phyloP scores from a whole-genome alignment of 2,888 invertebrate species.

The Rhamnusium bicolor region DNA sequence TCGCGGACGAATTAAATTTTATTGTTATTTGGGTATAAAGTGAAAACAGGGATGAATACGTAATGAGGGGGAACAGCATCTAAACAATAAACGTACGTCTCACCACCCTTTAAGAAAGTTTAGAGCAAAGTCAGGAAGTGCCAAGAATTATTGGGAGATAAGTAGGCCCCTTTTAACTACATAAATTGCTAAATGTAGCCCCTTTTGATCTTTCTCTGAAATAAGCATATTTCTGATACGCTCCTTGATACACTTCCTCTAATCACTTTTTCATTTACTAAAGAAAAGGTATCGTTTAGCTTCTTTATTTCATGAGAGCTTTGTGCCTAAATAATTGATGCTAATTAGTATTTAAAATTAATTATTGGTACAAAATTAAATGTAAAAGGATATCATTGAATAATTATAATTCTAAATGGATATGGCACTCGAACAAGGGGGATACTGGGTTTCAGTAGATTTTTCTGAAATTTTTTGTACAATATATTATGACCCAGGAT shows the following conservation, averaged over 20 bases:
- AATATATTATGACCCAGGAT: no score
- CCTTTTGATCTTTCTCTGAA: conserved; percentile 22
- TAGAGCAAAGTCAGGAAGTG: conserved; percentile 13
- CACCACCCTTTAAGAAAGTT: conserved; percentile 20
- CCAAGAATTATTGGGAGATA: conserved; percentile 27
- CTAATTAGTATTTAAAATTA: no score
- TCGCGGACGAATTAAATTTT: conserved; percentile 27
- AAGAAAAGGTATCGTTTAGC: not conserved
- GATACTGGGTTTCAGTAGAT: no score
- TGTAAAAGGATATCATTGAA: no score
- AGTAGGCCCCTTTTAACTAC: conserved; percentile 23
- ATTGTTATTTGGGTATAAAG: conserved; percentile 23
- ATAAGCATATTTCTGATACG: conserved; percentile 4
- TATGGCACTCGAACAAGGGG: no score
- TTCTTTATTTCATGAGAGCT: not conserved
- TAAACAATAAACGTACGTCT: conserved; percentile 7
- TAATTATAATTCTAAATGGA: no score
- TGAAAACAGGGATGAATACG: conserved; percentile 17
- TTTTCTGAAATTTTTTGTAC: no score
- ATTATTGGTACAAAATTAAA: no score
- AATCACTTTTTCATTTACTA: not conserved
- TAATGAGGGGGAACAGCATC: conserved; percentile 16
- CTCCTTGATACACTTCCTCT: conserved; percentile 3
- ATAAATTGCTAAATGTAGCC: conserved; percentile 13
- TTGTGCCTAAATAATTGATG: no score